Evolutionary conservation across 2,888 invertebrate genomes (phyloP).

Genomic region (Lamellibrachia satsuma): DNA sequence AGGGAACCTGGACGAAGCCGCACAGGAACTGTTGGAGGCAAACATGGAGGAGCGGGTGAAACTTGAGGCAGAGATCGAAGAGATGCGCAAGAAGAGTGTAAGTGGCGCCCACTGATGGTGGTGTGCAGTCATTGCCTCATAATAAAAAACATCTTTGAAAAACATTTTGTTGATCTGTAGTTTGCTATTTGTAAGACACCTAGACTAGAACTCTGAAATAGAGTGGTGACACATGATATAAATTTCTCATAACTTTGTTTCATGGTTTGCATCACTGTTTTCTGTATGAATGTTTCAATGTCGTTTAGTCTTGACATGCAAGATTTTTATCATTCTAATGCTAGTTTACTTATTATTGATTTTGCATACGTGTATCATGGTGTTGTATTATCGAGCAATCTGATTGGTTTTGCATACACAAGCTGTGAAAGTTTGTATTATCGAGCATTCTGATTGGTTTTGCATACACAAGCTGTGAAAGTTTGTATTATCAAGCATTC

Average conservation of each 20-base stretch:
- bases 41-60: constrained; percentile 37
- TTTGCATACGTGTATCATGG: neutral
- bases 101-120: constrained; percentile 61
- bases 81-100: constrained; percentile 50
- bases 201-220: constrained; percentile 17
- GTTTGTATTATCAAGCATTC: neutral
- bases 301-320: neutral
- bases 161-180: neutral
- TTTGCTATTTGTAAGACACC: neutral
- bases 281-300: neutral
- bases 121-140: neutral
- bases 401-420: neutral
- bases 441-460: neutral
- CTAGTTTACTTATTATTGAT: neutral
- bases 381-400: neutral
- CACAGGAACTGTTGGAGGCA: constrained; percentile 40
- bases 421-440: neutral
- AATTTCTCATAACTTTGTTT: neutral
- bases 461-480: neutral
- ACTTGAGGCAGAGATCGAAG: constrained; percentile 40
- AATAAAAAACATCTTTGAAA: neutral
- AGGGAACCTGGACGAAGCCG: constrained; percentile 40
- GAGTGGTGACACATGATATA: no score
- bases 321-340: neutral
- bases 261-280: neutral